Evolutionary conservation across 1,140 invertebrate species (phyloP).

Genomic region (Triops longicaudatus): DNA sequence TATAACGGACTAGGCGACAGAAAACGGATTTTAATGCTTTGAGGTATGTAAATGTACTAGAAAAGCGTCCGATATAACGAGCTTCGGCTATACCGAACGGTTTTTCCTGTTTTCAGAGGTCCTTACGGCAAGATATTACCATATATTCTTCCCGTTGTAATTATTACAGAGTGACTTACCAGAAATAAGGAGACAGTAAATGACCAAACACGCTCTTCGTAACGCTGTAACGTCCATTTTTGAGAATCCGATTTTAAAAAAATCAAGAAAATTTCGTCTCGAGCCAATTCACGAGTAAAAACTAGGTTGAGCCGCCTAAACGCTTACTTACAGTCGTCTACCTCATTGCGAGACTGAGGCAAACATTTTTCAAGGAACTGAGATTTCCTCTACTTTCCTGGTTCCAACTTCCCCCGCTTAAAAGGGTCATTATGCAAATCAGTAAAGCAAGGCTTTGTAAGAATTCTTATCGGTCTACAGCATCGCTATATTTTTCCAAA

Average conservation of each 20-base stretch:
- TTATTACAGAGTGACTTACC: neutral
- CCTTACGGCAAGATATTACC: too few relatives aligned
- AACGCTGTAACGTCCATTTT: too few relatives aligned
- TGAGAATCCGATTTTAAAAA: too few relatives aligned
- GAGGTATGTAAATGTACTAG: too few relatives aligned
- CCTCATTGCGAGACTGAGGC: neutral
- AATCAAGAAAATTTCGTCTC: too few relatives aligned
- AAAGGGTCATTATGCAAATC: neutral
- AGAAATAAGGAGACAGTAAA: too few relatives aligned
- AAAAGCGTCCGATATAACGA: too few relatives aligned
- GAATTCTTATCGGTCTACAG: neutral
- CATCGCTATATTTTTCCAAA: conserved; percentile 10
- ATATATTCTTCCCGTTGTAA: too few relatives aligned
- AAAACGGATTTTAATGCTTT: too few relatives aligned
- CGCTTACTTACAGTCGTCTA: neutral
- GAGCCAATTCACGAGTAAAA: neutral
- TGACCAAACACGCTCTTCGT: too few relatives aligned
- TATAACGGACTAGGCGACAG: too few relatives aligned
- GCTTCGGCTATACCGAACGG: too few relatives aligned
- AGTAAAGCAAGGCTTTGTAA: neutral
- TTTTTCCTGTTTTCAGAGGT: neutral
- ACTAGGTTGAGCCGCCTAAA: neutral
- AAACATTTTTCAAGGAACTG: neutral
- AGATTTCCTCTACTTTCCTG: neutral
- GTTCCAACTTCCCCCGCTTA: neutral